Percentiles rank a stretch among this genome's conserved stretches.
These are phyloP conservation scores for Amaurobius ferox DNA, from an alignment of 2,888 invertebrate species.

Conservation along the genomic window DNA sequence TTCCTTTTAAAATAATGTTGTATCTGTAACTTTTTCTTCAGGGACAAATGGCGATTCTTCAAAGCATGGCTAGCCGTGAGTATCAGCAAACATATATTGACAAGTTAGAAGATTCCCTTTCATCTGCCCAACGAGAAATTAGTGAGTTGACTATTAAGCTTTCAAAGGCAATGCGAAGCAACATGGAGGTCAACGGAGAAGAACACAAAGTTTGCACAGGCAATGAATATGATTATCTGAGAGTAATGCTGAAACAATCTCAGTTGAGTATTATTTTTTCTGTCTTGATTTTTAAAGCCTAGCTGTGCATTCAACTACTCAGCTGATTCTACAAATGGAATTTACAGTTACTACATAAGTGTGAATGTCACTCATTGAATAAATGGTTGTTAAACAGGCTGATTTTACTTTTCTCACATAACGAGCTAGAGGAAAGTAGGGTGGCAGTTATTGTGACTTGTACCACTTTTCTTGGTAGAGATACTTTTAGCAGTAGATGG, in stretches of 20 bases:
- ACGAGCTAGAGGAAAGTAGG: too few relatives aligned
- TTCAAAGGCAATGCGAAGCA: not conserved
- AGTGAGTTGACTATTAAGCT: conserved; percentile 12
- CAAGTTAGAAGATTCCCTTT: conserved; percentile 19
- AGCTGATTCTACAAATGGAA: too few relatives aligned
- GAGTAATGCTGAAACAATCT: conserved; percentile 33
- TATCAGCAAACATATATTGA: conserved; percentile 34
- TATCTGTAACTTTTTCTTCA: not conserved
- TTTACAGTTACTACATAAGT: too few relatives aligned
- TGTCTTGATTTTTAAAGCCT: too few relatives aligned
- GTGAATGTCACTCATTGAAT: too few relatives aligned
- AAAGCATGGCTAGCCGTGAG: conserved; percentile 24
- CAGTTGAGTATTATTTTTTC: conserved; percentile 30
- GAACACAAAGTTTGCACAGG: not conserved
- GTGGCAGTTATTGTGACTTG: too few relatives aligned
- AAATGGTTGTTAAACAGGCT: too few relatives aligned
- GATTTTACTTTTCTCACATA: too few relatives aligned
- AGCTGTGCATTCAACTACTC: too few relatives aligned
- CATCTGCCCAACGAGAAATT: conserved; percentile 19
- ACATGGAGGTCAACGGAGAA: not conserved
- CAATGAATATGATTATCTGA: conserved; percentile 42
- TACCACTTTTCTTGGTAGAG: too few relatives aligned
- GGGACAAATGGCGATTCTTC: conserved; percentile 43
- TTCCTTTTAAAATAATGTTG: too few relatives aligned
- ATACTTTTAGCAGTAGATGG: too few relatives aligned